Evolutionary conservation across 2,797 vertebrate genomes (phyloP).

Genomic region (Picus viridis): DNA sequence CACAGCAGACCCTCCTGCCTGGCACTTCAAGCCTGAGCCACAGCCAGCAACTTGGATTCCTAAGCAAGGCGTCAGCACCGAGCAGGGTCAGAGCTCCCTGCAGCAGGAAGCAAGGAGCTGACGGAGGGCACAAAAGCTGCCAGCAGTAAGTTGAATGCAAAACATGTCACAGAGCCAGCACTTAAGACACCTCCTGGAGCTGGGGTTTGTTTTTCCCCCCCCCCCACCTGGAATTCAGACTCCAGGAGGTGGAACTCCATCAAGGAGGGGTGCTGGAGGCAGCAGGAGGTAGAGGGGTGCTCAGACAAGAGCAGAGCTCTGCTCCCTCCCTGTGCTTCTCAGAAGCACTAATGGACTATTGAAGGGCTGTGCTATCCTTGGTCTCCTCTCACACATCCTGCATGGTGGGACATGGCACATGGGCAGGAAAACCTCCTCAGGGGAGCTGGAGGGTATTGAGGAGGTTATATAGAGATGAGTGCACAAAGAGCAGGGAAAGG

Average conservation of each 20-base stretch:
- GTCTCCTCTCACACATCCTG: slow-evolving; percentile 27
- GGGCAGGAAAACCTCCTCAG: slow-evolving; percentile 44
- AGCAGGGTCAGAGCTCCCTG: background rate
- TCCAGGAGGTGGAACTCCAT: background rate
- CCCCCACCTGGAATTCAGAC: background rate
- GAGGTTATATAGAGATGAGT: slow-evolving; percentile 26
- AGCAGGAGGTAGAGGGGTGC: background rate
- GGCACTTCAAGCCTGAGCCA: background rate
- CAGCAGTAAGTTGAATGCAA: background rate
- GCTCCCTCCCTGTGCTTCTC: background rate
- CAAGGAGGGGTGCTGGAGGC: background rate
- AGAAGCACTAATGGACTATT: slow-evolving; percentile 36
- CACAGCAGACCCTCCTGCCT: accelerated
- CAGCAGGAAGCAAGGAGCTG: background rate
- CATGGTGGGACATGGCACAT: background rate
- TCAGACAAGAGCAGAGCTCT: background rate
- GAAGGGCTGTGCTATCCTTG: slow-evolving; percentile 66
- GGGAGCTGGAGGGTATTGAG: slow-evolving; percentile 12
- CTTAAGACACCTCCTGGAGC: background rate
- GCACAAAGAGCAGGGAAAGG: background rate
- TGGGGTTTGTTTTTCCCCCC: background rate
- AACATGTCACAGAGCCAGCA: background rate
- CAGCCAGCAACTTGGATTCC: background rate
- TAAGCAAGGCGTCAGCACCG: background rate
- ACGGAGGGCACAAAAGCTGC: background rate